A percentile compares a stretch with the other conserved stretches of the same genome.
phyloP scores from a whole-genome alignment of 2,888 invertebrate species.

The Zygothrica quintamaculata region DNA sequence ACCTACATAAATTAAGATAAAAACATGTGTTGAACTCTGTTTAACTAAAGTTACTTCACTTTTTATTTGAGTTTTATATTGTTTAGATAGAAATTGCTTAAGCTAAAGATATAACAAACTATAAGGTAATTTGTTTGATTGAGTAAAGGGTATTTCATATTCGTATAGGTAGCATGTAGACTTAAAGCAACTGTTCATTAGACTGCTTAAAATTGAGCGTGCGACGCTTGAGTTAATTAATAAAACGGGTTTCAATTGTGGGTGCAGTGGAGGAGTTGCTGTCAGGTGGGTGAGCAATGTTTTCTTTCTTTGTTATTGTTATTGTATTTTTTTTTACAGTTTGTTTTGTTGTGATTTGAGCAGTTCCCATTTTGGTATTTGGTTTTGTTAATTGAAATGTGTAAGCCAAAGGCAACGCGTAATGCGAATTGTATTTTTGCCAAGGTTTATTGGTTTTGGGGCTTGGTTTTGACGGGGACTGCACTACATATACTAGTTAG shows the following conservation, averaged over 20 bases:
- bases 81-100: too few species aligned
- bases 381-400: conserved; percentile 36
- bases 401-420: not conserved
- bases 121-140: not conserved
- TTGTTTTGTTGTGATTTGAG: conserved; percentile 10
- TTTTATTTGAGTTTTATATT: too few species aligned
- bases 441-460: conserved; percentile 6
- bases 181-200: conserved; percentile 53
- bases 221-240: conserved; percentile 64
- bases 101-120: too few species aligned
- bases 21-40: too few species aligned
- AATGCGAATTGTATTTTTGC: conserved; percentile 3
- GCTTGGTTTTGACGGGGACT: too few species aligned
- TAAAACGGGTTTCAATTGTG: conserved; percentile 39
- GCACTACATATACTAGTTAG: too few species aligned
- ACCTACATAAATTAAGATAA: too few species aligned
- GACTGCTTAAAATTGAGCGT: conserved; percentile 50
- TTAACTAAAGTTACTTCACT: too few species aligned
- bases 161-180: not conserved
- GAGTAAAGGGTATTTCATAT: conserved; percentile 19
- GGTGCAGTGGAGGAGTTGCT: conserved; percentile 1
- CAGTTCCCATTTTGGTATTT: conserved; percentile 28
- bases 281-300: conserved; percentile 17
- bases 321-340: conserved; percentile 11
- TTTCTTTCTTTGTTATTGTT: conserved; percentile 4